Conservation (phyloP, 2,797 vertebrate species). For the Hippopotamyrus pictus region DNA sequence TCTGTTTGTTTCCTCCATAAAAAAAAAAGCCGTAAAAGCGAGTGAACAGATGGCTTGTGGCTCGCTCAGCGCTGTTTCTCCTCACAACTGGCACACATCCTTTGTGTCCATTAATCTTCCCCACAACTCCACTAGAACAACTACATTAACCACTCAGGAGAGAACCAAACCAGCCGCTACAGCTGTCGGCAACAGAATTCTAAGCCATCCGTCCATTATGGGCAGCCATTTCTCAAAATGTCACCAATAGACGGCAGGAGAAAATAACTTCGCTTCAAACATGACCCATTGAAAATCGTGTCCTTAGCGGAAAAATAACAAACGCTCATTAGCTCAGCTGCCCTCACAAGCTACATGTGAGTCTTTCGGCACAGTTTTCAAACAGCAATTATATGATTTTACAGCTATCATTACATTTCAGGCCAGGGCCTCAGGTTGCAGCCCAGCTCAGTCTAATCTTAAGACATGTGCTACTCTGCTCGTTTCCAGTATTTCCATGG, state of each 20-base stretch:
- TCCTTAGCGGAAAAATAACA: conserved; percentile 54
- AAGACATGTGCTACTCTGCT: not conserved
- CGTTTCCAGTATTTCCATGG: not conserved
- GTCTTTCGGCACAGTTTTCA: conserved; percentile 51
- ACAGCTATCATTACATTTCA: not conserved
- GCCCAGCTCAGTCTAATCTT: not conserved
- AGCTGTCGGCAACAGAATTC: conserved; percentile 87
- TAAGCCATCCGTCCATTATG: conserved; percentile 69
- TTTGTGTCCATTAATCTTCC: conserved; percentile 98
- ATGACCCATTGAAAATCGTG: conserved; percentile 50
- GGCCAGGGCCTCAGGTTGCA: not conserved
- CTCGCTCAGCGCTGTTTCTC: conserved; percentile 81
- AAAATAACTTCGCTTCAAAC: conserved; percentile 72
- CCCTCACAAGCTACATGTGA: conserved; percentile 40
- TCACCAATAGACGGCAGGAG: conserved; percentile 74
- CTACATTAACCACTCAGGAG: conserved; percentile 84
- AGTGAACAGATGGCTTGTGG: conserved; percentile 94
- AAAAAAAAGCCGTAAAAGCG: conserved; percentile 82
- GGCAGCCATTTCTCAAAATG: conserved; percentile 73
- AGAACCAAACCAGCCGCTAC: conserved; percentile 64
- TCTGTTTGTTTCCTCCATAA: conserved; percentile 80
- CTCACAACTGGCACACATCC: conserved; percentile 86
- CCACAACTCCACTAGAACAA: conserved; percentile 87
- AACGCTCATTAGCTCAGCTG: conserved; percentile 67
- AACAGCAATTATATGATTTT: conserved; percentile 33